These are phyloP conservation scores for Apamea monoglypha DNA, from an alignment of 2,888 invertebrate genomes.

Conservation along the genomic window DNA sequence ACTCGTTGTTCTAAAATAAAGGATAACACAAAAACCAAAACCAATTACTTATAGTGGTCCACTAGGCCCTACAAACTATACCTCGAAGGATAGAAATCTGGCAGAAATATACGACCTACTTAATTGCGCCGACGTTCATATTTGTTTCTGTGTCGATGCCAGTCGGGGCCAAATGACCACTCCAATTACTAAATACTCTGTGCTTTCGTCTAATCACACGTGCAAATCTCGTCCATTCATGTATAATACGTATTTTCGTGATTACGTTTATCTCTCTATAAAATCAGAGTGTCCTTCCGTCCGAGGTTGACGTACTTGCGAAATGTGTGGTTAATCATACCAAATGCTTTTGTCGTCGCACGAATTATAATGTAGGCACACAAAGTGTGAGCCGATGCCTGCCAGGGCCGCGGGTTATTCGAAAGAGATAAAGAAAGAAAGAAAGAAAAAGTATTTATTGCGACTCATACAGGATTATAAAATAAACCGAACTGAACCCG, in stretches of 20 bases:
- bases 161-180: neutral
- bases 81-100: neutral
- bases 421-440: too few relatives aligned
- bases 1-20: neutral
- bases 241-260: conserved; percentile 53
- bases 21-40: neutral
- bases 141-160: neutral
- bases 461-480: too few relatives aligned
- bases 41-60: neutral
- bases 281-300: conserved; percentile 71
- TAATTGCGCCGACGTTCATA: neutral
- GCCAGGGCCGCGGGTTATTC: too few relatives aligned
- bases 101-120: neutral
- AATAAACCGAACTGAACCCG: too few relatives aligned
- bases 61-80: neutral
- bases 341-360: conserved; percentile 34
- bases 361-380: neutral
- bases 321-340: conserved; percentile 54
- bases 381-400: neutral
- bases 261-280: conserved; percentile 59
- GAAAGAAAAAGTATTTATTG: too few relatives aligned
- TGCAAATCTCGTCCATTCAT: conserved; percentile 74
- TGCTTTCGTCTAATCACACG: conserved; percentile 57
- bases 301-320: conserved; percentile 69
- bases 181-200: conserved; percentile 36